A percentile compares a stretch with the other conserved stretches of the same genome.
Conservation (phyloP, 2,797 vertebrate species). For the Menidia menidia region DNA sequence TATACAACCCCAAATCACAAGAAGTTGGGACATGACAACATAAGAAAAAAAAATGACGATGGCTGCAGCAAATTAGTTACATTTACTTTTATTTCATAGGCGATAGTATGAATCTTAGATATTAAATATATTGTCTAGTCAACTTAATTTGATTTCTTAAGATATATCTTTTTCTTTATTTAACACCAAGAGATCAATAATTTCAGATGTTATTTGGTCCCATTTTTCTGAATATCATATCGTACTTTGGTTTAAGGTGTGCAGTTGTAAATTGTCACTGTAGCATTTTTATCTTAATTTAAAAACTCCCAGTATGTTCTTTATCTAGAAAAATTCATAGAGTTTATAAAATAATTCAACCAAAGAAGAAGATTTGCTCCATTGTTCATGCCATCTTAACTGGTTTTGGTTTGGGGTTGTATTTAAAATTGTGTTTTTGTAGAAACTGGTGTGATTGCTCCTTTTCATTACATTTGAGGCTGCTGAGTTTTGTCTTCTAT, state of each 20-base stretch:
- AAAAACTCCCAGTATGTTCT: background rate
- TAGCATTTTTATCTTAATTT: background rate
- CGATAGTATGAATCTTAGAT: background rate
- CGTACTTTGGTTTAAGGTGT: background rate
- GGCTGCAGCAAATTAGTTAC: background rate
- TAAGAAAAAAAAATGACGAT: background rate
- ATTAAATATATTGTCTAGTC: background rate
- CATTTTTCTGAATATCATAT: background rate
- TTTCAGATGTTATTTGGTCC: background rate
- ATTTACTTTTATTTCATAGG: background rate
- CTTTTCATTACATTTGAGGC: constrained; percentile 26
- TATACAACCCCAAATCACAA: background rate
- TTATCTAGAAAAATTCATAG: background rate
- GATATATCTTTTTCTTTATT: too few relatives aligned
- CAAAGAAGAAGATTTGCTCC: background rate
- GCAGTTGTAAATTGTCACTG: background rate
- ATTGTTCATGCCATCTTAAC: background rate
- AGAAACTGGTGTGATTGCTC: constrained; percentile 55
- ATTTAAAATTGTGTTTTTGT: background rate
- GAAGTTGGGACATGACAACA: background rate
- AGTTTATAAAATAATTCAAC: background rate
- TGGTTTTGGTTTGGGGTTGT: background rate
- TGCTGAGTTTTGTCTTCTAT: constrained; percentile 21
- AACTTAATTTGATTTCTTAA: background rate
- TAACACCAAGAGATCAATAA: background rate